phyloP scores from a whole-genome alignment of 2,113 vertebrate species.

The Ivindomyrus marchei region DNA sequence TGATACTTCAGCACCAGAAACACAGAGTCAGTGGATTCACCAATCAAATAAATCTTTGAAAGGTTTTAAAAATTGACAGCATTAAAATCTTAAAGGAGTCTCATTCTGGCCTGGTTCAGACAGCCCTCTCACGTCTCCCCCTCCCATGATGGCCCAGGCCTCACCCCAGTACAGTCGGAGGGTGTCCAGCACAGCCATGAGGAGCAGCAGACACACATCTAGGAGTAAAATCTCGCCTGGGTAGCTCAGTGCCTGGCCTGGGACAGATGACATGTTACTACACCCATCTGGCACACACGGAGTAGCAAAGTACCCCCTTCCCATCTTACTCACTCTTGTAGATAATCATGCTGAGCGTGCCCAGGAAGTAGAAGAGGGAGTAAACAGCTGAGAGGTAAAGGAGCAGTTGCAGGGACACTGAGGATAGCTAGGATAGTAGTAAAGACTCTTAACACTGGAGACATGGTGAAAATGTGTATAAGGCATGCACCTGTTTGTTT shows the following conservation, averaged over 20 bases:
- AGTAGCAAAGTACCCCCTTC: not conserved
- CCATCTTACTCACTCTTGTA: constrained; percentile 73
- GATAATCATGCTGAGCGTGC: constrained; percentile 61
- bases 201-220: constrained; percentile 64
- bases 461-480: not conserved
- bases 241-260: constrained; percentile 72
- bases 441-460: constrained; percentile 49
- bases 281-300: not conserved
- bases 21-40: not conserved
- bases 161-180: constrained; percentile 62
- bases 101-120: not conserved
- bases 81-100: not conserved
- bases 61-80: not conserved
- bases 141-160: constrained; percentile 24
- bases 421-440: constrained; percentile 58
- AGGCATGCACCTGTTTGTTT: not conserved
- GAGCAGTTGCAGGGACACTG: constrained; percentile 66
- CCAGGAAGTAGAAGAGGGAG: constrained; percentile 64
- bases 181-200: constrained; percentile 65
- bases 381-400: constrained; percentile 58
- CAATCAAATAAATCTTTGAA: not conserved
- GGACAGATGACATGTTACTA: not conserved
- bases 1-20: not conserved
- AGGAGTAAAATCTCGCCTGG: constrained; percentile 52
- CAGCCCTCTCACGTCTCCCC: not conserved